These are phyloP conservation scores for Todus mexicanus DNA, from an alignment of 2,797 vertebrate species.

Conservation along the genomic window DNA sequence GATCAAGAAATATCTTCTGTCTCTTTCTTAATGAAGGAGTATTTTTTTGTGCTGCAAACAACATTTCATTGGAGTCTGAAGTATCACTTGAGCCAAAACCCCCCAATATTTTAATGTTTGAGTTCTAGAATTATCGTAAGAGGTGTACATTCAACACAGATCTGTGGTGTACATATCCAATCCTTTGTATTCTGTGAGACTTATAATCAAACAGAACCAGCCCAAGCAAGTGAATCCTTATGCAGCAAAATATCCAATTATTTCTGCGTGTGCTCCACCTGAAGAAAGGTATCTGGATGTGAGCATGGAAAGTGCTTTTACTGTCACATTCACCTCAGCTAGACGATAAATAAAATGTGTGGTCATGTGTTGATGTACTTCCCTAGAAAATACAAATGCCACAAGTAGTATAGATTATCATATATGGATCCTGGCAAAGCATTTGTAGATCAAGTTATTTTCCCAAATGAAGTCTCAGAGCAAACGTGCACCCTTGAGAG, in stretches of 20 bases:
- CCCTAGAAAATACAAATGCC: not conserved
- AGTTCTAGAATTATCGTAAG: not conserved
- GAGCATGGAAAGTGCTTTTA: not conserved
- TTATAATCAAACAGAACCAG: not conserved
- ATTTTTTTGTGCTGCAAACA: not conserved
- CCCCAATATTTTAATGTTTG: not conserved
- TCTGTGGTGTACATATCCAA: not conserved
- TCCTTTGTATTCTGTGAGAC: not conserved
- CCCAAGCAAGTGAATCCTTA: not conserved
- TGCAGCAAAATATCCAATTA: not conserved
- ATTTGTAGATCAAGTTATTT: not conserved
- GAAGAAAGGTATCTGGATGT: not conserved
- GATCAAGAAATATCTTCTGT: not conserved
- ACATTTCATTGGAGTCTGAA: not conserved
- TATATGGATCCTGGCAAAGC: not conserved
- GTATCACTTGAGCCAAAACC: not conserved
- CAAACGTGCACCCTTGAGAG: not conserved
- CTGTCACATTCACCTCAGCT: not conserved
- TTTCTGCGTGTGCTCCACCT: not conserved
- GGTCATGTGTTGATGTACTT: not conserved
- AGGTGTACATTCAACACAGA: not conserved
- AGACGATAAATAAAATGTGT: not conserved
- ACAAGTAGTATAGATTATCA: not conserved
- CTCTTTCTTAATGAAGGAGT: not conserved
- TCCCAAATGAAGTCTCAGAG: not conserved